A percentile compares a stretch with the other conserved stretches of the same genome.
Conservation (phyloP, 2,113 vertebrate species). For the Carassius carassius region DNA sequence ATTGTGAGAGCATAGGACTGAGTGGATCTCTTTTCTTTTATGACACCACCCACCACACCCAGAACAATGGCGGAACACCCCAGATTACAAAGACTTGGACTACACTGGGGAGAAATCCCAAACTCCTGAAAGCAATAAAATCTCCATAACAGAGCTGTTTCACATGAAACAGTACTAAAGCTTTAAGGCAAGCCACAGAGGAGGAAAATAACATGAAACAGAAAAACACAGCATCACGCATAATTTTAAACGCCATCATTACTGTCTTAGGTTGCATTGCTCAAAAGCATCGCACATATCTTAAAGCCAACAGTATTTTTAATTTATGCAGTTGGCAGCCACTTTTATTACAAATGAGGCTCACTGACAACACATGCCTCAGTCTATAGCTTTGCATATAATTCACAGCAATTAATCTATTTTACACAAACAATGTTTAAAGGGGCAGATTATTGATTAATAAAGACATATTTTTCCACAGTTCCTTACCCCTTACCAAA, state of each 20-base stretch:
- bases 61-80: conserved; percentile 14
- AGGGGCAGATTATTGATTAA: background rate
- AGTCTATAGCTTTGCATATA: background rate
- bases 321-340: background rate
- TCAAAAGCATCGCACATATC: background rate
- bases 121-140: conserved; percentile 22
- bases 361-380: background rate
- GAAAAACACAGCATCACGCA: conserved; percentile 1
- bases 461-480: background rate
- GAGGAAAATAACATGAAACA: background rate
- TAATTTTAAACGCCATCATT: background rate
- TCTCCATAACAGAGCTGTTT: conserved; percentile 37
- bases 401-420: background rate
- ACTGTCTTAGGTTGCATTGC: background rate
- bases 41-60: background rate
- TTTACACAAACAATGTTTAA: background rate
- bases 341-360: background rate
- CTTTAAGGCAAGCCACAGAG: background rate
- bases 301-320: background rate
- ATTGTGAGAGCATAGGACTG: background rate
- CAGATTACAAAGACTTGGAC: conserved; percentile 32
- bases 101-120: conserved; percentile 17
- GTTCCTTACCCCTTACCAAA: background rate
- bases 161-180: conserved; percentile 30
- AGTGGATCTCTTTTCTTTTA: background rate